These are phyloP conservation scores for Microplitis manilae DNA, from an alignment of 2,888 invertebrate species.

Conservation along the genomic window DNA sequence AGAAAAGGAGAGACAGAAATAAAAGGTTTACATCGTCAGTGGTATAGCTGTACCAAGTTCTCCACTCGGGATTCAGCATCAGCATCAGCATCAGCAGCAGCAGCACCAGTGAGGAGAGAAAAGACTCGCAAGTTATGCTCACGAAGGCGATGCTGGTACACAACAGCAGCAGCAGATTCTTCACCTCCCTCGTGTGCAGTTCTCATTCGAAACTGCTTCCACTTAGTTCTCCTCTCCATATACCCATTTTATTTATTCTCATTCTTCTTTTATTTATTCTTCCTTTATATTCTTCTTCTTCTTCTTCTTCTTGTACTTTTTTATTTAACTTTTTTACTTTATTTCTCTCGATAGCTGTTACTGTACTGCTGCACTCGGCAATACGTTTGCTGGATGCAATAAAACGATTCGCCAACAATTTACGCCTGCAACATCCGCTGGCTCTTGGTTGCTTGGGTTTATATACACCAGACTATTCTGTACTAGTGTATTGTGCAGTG, in stretches of 20 bases:
- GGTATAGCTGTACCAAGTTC: conserved; percentile 12
- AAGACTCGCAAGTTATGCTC: conserved; percentile 23
- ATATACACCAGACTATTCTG: neutral
- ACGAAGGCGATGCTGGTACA: conserved; percentile 25
- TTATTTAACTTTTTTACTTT: neutral
- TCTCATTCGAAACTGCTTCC: conserved; percentile 12
- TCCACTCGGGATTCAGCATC: conserved; percentile 12
- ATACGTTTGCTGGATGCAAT: conserved; percentile 48
- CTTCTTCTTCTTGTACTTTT: neutral
- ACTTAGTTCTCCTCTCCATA: conserved; percentile 13
- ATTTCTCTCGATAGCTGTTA: neutral
- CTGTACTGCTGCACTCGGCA: neutral
- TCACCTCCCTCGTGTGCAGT: conserved; percentile 19
- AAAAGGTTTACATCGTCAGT: conserved; percentile 19
- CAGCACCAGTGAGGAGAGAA: conserved; percentile 1
- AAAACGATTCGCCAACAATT: conserved; percentile 60
- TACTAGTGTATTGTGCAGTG: neutral
- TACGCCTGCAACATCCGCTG: conserved; percentile 55
- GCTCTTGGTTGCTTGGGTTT: neutral
- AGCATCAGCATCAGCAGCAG: neutral
- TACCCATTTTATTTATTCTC: conserved; percentile 11
- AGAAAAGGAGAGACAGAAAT: conserved; percentile 17
- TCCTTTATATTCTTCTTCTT: conserved; percentile 3
- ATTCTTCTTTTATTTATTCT: neutral
- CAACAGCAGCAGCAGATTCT: conserved; percentile 16